Evolutionary conservation across 2,888 invertebrate genomes (phyloP), one percentile per base, ranked within the genome.

Genomic region (Scotopteryx bipunctaria): DNA sequence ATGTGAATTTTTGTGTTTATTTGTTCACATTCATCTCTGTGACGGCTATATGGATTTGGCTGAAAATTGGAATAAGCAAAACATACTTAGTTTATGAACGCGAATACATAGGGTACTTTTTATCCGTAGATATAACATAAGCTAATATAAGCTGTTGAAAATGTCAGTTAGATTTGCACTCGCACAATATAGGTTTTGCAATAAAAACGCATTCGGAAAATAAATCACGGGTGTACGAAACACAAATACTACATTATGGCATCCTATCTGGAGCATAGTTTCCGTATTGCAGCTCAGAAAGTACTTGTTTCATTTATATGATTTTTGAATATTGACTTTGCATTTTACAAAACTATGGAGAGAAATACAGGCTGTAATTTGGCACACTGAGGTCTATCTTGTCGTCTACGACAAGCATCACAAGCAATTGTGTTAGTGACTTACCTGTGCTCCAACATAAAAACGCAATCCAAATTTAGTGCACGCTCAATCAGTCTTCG

Each of bases 381-480:
- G 9, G 16, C 17, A 49, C 11, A 19, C 29, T 5, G 33, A 11
- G 14, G 5, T 41, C 44, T n/a, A n/a, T n/a, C n/a, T n/a, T n/a
- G n/a, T n/a, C n/a, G n/a, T n/a, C n/a, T n/a, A n/a, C n/a, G 38
- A 36, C 37, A 35, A 17, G n/a, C n/a, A n/a, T n/a, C n/a, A n/a
- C 36, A 23, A 38, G 15, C 36, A 33, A 42, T 47, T 29, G 17
- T 8, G 19, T 42, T 31, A 35, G 23, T 46, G 42, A 37, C 47
- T 47, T 44, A 15, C 50, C 42, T 47, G 53, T 57, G 36, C 45
- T 51, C 48, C 38, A n/a, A 55, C 51, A 42, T 40, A 58, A 60
- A 69, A 73, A 78, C 71, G 73, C 73, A 75, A 78, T 77, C 73
- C 63, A 70, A 78, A 83, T 82, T 81, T 80, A 83, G 81, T 73